These are phyloP conservation scores for Penaeus vannamei DNA, from an alignment of 1,140 invertebrate species.

Conservation along the genomic window DNA sequence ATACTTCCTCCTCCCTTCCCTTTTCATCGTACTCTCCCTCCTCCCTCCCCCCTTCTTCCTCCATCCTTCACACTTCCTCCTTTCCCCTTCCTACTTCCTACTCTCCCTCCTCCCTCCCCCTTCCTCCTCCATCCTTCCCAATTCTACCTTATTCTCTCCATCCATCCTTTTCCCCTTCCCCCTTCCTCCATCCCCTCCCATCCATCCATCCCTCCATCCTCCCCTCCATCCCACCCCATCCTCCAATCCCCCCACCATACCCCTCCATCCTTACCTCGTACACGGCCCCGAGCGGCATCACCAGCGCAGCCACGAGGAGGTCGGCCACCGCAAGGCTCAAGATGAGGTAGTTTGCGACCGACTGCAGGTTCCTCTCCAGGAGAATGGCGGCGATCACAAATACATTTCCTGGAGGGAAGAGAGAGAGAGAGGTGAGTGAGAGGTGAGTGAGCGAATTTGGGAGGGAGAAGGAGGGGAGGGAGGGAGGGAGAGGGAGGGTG, in stretches of 20 bases:
- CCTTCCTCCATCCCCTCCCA: not conserved
- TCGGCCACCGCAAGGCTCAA: conserved; percentile 89
- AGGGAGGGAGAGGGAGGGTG: not conserved
- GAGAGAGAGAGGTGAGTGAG: not conserved
- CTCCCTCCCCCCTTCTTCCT: not conserved
- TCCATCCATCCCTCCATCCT: not conserved
- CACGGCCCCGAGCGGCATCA: conserved; percentile 85
- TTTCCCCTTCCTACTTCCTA: not conserved
- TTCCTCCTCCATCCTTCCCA: not conserved
- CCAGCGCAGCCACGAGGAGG: conserved; percentile 86
- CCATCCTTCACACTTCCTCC: no score
- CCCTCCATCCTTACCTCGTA: conserved; percentile 72
- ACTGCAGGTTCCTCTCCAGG: conserved; percentile 88
- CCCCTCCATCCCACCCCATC: not conserved
- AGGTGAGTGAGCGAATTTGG: not conserved
- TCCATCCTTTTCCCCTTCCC: not conserved
- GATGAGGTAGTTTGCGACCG: conserved; percentile 89
- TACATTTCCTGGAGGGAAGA: conserved; percentile 82
- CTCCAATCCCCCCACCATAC: not conserved
- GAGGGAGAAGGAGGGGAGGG: not conserved
- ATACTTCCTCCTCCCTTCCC: not conserved
- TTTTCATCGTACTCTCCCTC: not conserved
- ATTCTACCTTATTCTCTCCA: not conserved
- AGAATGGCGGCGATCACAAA: conserved; percentile 96
- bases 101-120: not conserved